Evolutionary conservation across 64 coral and sea anemone genomes (phyloP), one percentile per base, ranked within the genome.

Genomic region (Montipora cactus): DNA sequence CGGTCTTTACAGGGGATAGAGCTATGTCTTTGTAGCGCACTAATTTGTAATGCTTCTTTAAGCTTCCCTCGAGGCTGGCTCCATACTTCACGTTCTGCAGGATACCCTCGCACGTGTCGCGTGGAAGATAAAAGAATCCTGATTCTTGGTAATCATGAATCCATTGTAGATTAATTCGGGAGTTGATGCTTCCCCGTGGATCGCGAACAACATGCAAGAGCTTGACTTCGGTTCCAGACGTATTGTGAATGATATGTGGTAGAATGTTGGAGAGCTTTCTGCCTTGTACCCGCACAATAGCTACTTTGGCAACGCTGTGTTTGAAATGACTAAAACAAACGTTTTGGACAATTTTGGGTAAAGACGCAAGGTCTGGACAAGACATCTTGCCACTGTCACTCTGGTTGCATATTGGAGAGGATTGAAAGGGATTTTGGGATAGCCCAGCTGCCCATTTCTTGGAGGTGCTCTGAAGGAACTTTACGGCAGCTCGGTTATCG

Each of bases 191-290:
- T 11, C 86, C 92, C 8, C 92, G 67, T 48, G 92, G 92, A 49
- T 94, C 92, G 20, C 92, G 92, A 25, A 94, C 92, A 67, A 94
- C 88, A 67, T 94, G 92, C 18, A 94, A 49, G 59, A 94, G n/a
- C 4, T 88, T 87, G 37, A 94, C 61, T 19, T 89, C 71, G 6
- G 92, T 94, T 22, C 82, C 61, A 22, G 87, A 68, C 67, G 89
- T 89, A 16, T 94, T 87, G 19, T 82, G 14, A 14, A 94, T 51
- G 16, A 94, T 71, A 4, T 47, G 37, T 9, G 87, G 92, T 7
- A 94, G 89, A 47, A 94, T 47, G 62, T 83, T 79, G 1, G 92
- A 94, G 11, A 87, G 81, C 52, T 94, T 94, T 23, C 88, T 51
- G 12, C 83, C 21, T 3, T 87, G 87, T 25, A 94, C 88, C 18